Percentiles rank a stretch among this genome's conserved stretches.
Evolutionary conservation across 1,140 invertebrate genomes (phyloP).

Genomic region (Heterodera carotae): DNA sequence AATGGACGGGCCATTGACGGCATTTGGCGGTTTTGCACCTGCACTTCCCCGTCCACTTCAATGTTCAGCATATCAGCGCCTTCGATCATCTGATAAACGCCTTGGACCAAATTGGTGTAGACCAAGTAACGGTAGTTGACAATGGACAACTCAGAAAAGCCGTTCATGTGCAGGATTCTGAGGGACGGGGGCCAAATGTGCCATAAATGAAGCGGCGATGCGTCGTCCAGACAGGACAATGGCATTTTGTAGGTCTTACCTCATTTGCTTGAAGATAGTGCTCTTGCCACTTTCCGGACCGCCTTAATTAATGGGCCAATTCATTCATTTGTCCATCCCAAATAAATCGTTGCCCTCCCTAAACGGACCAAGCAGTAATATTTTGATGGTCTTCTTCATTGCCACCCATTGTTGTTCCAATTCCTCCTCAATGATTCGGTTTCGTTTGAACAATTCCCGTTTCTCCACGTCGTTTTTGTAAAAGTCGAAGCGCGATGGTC

Average conservation of each 20-base stretch:
- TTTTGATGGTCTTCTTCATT: constrained; percentile 54
- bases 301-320: constrained; percentile 39
- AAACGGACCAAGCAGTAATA: constrained; percentile 47
- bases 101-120: constrained; percentile 52
- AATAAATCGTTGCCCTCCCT: background rate
- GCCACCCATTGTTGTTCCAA: constrained; percentile 46
- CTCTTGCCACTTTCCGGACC: constrained; percentile 56
- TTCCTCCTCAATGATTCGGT: constrained; percentile 45
- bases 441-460: constrained; percentile 26
- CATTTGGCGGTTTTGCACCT: too few relatives aligned
- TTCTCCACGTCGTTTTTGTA: constrained; percentile 31
- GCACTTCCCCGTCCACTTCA: constrained; percentile 31
- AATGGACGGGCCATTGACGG: background rate
- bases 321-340: background rate
- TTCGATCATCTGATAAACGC: constrained; percentile 50
- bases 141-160: constrained; percentile 54
- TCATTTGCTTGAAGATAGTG: constrained; percentile 61
- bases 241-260: too few relatives aligned
- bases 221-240: too few relatives aligned
- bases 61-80: constrained; percentile 44
- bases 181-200: background rate
- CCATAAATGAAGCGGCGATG: background rate
- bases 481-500: constrained; percentile 10
- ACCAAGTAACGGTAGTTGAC: constrained; percentile 56
- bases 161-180: constrained; percentile 59